Evolutionary conservation across 2,888 invertebrate species (phyloP), one percentile per base, ranked within the genome.

Genomic region (Heliothis peltigera): DNA sequence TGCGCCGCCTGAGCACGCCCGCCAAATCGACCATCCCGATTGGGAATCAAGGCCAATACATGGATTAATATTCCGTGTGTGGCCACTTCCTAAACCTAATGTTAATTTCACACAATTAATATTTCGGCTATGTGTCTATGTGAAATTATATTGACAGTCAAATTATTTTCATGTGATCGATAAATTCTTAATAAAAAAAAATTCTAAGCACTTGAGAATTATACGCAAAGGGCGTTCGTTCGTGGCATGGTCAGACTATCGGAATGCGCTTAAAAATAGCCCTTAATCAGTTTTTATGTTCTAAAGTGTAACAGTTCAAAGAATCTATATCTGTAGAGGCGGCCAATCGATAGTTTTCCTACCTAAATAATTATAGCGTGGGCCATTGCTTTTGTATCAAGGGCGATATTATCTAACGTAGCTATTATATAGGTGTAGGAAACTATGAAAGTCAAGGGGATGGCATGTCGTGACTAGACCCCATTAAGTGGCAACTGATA

Each of bases 11-110:
- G 92, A 93, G 89, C 92, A 91, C 88, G 82, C 85, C 78, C 87
- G 89, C 90, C 92, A 90, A 91, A 89, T 83, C 89, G 86, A 90
- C 90, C 85, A 83, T 89, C 91, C 89, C 90, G 89, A 88, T 92
- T 88, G 91, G 93, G 94, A 94, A 94, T 94, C 90, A 94, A 94
- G 94, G 94, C 88, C 91, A 89, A 86, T 86, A 82, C 82, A 70
- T 80, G 87, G 91, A 91, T 94, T 93, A 89, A 87, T 93, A 94
- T 93, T 90, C 93, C 84, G 86, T 81, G 79, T 86, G 88, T 81
- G 75, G 77, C 66, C 79, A 89, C 88, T 87, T 89, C 93, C 93
- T 89, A 91, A 92, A 92, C 79, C 78, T 75, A 78, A 92, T 92
- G 91, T 83, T 90, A 92, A 93, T 92, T 89, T 87, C 84, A 72